Evolutionary conservation across 2,888 invertebrate genomes (phyloP), one percentile per base, ranked within the genome.

Genomic region (Flabesymbios commensalis): DNA sequence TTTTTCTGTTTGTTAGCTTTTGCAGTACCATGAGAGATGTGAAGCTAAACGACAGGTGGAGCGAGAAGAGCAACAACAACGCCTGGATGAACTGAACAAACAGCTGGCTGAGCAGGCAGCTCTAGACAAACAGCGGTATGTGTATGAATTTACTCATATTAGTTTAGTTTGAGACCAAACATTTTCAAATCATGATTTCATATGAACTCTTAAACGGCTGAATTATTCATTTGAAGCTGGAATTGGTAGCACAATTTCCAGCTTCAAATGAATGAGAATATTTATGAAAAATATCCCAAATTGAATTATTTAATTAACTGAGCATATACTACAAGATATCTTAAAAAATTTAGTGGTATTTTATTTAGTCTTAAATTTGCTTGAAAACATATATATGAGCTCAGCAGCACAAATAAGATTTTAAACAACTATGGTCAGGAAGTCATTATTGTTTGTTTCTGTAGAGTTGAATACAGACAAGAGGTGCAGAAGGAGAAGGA

Each of bases 51-150:
- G 48, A 33, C 10, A 68, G 49, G 53, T 63, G 45, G 63, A 68
- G 47, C 74, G 73, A 53, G 75, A 73, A 17, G 59, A 60, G 36
- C 68, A 74, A 24, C 57, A 57, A 56, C 49, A 59, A 39, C 68
- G 75, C 32, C 60, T 77, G 36, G 74, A 76, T 51, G 76, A 74
- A 41, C 63, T 80, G 52, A 69, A 75, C 53, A 54, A 58, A 28
- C 54, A 64, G 22, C 67, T 80, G 42, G 75, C 67, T 32, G 76
- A 80, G 63, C 81, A 80, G 57, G 79, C 79, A 3, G 66, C 69
- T 10, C 69, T 70, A 56, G 79, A 81, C 59, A 71, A 63, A 63
- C 75, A 80, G 64, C 74, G 80, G 77, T 78, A 36, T 10, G n/a
- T 43, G 26, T 33, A 26, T 29, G 28, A n/a, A 3, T 19, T 57